Evolutionary conservation across 2,888 invertebrate genomes (phyloP), one percentile per base, ranked within the genome.

Genomic region (Meloe dianella): DNA sequence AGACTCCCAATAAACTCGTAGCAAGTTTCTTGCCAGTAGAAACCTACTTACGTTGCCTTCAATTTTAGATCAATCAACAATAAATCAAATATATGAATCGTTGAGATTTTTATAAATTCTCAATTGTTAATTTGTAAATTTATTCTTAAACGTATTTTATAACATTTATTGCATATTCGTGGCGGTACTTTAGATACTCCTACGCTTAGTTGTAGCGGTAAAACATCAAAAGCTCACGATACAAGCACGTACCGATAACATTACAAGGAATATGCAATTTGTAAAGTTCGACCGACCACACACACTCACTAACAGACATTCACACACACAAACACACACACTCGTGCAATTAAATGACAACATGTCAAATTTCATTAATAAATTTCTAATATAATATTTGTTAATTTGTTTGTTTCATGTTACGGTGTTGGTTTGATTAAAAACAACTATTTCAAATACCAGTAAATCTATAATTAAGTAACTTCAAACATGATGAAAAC

Each of bases 231-330:
- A 70, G 35, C 59, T 32, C 27, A 47, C 47, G 57, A 57, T 63
- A 35, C 22, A n/a, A 56, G 29, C 63, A 63, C 63, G 57, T 57
- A 57, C 30, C n/a, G 24, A 51, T 54, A 29, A 22, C n/a, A 29
- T 64, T 63, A 60, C 58, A 20, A 57, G 64, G 65, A 67, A 70
- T 71, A 57, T 67, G 65, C 68, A 68, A 68, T 70, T 70, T 70
- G 38, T 54, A 32, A 20, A 30, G n/a, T 57, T 17, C 57, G 32
- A 17, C 32, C 47, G 47, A 47, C 47, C 47, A 47, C 47, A 47
- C 47, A 47, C 38, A 38, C 38, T n/a, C 38, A 70, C n/a, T n/a
- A n/a, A n/a, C n/a, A n/a, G n/a, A n/a, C n/a, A n/a, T n/a, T n/a
- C n/a, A n/a, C n/a, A n/a, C n/a, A n/a, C n/a, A n/a, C 71, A 72